These are phyloP conservation scores for Trematocara stigmaticum DNA, from an alignment of 2,113 vertebrate genomes.

Conservation along the genomic window DNA sequence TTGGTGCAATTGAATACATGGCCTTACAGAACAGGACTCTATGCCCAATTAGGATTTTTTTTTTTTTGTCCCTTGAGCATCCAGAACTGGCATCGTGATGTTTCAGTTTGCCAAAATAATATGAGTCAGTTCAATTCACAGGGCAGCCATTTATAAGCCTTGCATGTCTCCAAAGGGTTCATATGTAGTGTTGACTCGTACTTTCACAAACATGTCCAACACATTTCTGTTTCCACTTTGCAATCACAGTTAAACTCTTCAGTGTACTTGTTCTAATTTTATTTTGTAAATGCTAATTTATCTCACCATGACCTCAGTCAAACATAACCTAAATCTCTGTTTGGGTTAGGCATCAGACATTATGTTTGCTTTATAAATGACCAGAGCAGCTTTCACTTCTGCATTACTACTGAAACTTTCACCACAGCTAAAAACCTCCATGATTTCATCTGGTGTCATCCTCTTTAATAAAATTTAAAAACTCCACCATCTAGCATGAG, in stretches of 20 bases:
- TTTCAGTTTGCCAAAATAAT: not conserved
- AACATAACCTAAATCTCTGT: not conserved
- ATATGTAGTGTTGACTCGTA: not conserved
- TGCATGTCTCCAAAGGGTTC: not conserved
- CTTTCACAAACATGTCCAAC: conserved; percentile 48
- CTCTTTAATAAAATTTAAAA: not conserved
- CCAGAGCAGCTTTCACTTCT: not conserved
- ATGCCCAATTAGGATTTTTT: not conserved
- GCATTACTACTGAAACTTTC: not conserved
- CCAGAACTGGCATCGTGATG: not conserved
- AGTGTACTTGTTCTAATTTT: not conserved
- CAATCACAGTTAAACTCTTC: not conserved
- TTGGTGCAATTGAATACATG: not conserved
- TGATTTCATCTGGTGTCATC: not conserved
- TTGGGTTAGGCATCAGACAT: not conserved
- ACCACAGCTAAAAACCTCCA: not conserved
- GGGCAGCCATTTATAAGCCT: not conserved
- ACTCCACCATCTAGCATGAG: not conserved
- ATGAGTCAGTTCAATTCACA: not conserved
- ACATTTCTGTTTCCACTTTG: not conserved
- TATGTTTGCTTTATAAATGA: not conserved
- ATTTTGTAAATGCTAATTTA: not conserved
- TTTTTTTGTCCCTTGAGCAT: not conserved
- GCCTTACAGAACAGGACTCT: not conserved
- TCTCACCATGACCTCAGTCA: not conserved